Base-by-base conservation (phyloP, 2,797 vertebrate genomes). In the Oreonectes daqikongensis region DNA sequence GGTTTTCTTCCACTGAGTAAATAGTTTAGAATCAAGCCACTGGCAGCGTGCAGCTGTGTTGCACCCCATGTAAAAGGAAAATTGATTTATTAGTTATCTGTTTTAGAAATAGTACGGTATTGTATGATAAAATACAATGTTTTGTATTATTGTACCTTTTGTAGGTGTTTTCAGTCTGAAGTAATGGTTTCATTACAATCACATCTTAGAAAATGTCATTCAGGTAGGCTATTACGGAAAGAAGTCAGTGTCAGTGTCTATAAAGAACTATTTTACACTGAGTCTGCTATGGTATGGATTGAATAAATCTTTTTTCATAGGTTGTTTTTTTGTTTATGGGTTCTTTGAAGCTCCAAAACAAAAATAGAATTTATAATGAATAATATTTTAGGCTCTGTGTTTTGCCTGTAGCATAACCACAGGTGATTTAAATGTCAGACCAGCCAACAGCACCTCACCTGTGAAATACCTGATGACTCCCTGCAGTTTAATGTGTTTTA, bases 41-140 rank as follows among this genome's bases (percentile, higher is more conserved):
- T n/a, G 15, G 61, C 22, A 14, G 22, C 0, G 11, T 20, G 32
- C 48, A 55, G 32, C 52, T 55, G 61, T 55, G 17, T 11, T 53
- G 28, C 48, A 40, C 18, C 35, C 0, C 35, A 12, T 30, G 12
- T 44, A 46, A 32, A 44, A 20, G 53, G 9, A 44, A 40, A 46
- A 67, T 44, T 26, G 38, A 46, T 67, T 57, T 55, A 67, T 75
- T 57, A 46, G 18, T 35, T 35, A 67, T 75, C 57, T 57, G 18
- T 35, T 35, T 35, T 10, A 10, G 35, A 35, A 35, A 9, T 35
- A 2, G 35, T 35, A 10, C 8, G 35, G 17, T 64, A n/a, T n/a
- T n/a, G n/a, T n/a, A 26, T 38, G 20, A 63, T 50, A 22, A 28
- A 64, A 52, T 24, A 35, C n/a, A n/a, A n/a, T 10, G 28, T 11